These are phyloP conservation scores for Neoitamus cyanurus DNA, from an alignment of 2,888 invertebrate species.

Conservation along the genomic window DNA sequence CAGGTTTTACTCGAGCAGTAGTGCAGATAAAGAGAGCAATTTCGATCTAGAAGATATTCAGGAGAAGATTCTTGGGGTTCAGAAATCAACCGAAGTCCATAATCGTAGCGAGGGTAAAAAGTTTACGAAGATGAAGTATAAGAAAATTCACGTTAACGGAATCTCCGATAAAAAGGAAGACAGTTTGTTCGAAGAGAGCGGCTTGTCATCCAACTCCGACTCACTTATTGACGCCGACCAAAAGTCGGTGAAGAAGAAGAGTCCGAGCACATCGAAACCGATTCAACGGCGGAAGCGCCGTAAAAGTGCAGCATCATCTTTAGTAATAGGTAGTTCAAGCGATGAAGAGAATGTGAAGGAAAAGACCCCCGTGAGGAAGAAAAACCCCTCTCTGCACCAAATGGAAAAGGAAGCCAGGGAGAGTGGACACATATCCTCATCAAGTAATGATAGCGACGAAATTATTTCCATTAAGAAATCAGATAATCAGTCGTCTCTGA, in stretches of 20 bases:
- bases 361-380: constrained; percentile 36
- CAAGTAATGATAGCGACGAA: constrained; percentile 88
- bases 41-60: constrained; percentile 62
- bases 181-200: constrained; percentile 49
- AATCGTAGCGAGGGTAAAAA: constrained; percentile 46
- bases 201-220: constrained; percentile 51
- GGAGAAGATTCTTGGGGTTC: constrained; percentile 59
- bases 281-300: constrained; percentile 47
- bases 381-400: constrained; percentile 74
- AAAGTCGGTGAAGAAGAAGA: constrained; percentile 25
- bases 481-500: constrained; percentile 55
- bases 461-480: constrained; percentile 71
- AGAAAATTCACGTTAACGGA: constrained; percentile 63
- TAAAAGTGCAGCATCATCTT: constrained; percentile 49
- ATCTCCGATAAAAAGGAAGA: constrained; percentile 56
- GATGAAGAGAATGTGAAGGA: constrained; percentile 67
- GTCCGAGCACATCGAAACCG: constrained; percentile 50
- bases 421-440: constrained; percentile 74
- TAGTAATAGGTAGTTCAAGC: constrained; percentile 70
- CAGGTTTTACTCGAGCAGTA: constrained; percentile 76
- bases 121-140: constrained; percentile 56
- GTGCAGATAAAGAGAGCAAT: constrained; percentile 7
- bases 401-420: constrained; percentile 78
- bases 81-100: constrained; percentile 43
- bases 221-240: constrained; percentile 13